Evolutionary conservation across 2,113 vertebrate genomes (phyloP).

Genomic region (Rattus rattus): DNA sequence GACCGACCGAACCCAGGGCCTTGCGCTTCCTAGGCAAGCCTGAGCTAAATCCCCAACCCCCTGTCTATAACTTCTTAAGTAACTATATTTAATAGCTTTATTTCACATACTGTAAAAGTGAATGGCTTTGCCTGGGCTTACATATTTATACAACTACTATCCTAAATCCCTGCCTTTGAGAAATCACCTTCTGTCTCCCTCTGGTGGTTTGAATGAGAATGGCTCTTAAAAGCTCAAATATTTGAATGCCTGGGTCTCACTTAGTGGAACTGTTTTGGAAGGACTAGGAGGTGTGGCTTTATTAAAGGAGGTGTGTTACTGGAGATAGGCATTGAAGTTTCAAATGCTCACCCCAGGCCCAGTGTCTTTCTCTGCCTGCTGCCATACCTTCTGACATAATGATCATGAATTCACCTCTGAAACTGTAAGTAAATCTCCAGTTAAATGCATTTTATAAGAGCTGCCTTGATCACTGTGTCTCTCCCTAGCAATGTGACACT

Average conservation of each 20-base stretch:
- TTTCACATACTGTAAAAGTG: background rate
- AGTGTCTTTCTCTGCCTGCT: background rate
- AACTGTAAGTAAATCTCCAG: background rate
- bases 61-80: background rate
- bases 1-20: too few species aligned
- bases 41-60: too few species aligned
- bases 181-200: background rate
- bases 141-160: background rate
- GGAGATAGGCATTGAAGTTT: background rate
- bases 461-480: background rate
- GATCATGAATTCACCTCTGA: background rate
- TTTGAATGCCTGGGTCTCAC: background rate
- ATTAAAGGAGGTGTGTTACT: background rate
- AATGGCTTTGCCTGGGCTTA: background rate
- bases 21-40: too few species aligned
- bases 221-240: background rate
- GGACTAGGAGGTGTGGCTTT: background rate
- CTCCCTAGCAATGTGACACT: background rate
- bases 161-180: background rate
- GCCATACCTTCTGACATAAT: background rate
- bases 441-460: background rate
- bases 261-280: background rate
- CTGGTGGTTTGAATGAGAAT: background rate
- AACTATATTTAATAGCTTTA: conserved; percentile 7
- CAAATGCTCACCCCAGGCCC: background rate